Conservation (phyloP, 1,140 invertebrate genomes). For the Lethrus apterus region DNA sequence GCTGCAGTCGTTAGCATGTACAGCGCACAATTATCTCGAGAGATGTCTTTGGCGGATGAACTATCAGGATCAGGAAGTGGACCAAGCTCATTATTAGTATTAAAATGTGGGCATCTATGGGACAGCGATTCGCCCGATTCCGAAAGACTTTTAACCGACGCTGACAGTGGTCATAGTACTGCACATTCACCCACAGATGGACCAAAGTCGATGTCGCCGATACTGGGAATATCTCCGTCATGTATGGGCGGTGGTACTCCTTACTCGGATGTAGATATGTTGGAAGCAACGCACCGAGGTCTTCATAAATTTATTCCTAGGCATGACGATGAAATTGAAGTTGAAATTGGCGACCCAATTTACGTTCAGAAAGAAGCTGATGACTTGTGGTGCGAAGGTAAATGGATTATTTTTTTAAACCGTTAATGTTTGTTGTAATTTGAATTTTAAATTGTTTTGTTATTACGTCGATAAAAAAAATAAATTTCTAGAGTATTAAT, state of each 20-base stretch:
- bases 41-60: constrained; percentile 64
- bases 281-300: constrained; percentile 92
- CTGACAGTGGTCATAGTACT: constrained; percentile 83
- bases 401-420: neutral
- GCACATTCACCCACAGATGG: constrained; percentile 79
- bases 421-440: too few relatives aligned
- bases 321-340: constrained; percentile 90
- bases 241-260: constrained; percentile 58
- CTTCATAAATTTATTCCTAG: constrained; percentile 92
- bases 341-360: constrained; percentile 95
- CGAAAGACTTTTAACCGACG: constrained; percentile 66
- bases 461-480: too few relatives aligned
- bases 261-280: constrained; percentile 73
- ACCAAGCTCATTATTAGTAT: constrained; percentile 58
- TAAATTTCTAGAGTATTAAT: too few relatives aligned
- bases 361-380: constrained; percentile 95
- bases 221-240: constrained; percentile 43
- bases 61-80: constrained; percentile 44
- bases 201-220: constrained; percentile 74
- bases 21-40: constrained; percentile 40
- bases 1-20: constrained; percentile 44
- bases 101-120: constrained; percentile 67
- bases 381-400: constrained; percentile 95
- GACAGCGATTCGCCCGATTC: constrained; percentile 80
- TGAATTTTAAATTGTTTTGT: too few relatives aligned